phyloP scores from a whole-genome alignment of 2,797 vertebrate species.

The Eremophila alpestris region DNA sequence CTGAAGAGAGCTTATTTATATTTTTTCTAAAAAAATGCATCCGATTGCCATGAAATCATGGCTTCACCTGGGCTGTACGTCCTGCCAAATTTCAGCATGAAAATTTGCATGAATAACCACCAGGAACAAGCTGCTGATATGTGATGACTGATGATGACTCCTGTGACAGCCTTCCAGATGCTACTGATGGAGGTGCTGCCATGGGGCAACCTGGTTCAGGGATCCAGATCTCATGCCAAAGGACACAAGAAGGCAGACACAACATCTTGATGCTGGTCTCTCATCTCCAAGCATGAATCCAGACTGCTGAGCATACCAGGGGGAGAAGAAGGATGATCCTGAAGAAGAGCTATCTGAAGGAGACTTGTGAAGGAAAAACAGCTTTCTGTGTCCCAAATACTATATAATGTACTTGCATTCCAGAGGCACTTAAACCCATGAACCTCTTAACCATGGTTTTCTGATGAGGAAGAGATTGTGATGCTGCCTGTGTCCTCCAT shows the following conservation, averaged over 20 bases:
- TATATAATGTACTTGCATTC: neutral
- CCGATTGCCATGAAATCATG: neutral
- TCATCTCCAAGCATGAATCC: neutral
- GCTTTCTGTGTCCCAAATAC: neutral
- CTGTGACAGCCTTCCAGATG: neutral
- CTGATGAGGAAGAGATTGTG: neutral
- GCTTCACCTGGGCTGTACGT: neutral
- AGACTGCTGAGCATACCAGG: neutral
- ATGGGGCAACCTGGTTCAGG: neutral
- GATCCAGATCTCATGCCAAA: neutral
- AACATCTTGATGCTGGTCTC: neutral
- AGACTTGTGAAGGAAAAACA: neutral
- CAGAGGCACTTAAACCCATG: neutral
- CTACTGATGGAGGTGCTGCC: neutral
- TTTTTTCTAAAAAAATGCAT: neutral
- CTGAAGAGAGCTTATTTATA: neutral
- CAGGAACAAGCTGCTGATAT: neutral
- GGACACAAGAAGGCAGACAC: neutral
- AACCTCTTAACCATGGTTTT: neutral
- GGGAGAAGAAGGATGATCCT: neutral
- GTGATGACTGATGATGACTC: neutral
- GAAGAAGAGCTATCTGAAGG: neutral
- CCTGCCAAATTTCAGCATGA: neutral
- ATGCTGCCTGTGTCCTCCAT: neutral
- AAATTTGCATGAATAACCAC: neutral